Evolutionary conservation across 1,140 invertebrate genomes (phyloP).

Genomic region (Diorhabda elongata): DNA sequence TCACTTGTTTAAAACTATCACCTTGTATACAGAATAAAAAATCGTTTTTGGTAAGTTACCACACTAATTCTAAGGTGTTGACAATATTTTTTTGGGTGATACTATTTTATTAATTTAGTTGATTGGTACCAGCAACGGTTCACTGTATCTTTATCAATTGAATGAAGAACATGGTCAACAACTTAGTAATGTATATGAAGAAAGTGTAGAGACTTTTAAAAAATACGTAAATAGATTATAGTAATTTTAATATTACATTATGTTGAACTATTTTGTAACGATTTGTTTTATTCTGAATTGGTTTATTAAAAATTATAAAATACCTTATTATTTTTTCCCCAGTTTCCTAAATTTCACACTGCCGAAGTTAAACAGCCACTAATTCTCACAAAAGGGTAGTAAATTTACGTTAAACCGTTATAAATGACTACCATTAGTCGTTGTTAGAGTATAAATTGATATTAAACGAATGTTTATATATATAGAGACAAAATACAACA

Average conservation of each 20-base stretch:
- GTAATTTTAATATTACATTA: background rate
- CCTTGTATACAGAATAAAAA: constrained; percentile 22
- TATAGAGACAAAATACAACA: too few species aligned
- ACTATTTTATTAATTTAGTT: constrained; percentile 29
- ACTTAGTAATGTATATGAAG: constrained; percentile 26
- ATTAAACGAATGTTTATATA: too few species aligned
- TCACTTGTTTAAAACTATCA: constrained; percentile 37
- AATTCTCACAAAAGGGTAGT: too few species aligned
- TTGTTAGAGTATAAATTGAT: too few species aligned
- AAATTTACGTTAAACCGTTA: too few species aligned
- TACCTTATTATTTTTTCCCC: too few species aligned
- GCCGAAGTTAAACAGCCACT: too few species aligned
- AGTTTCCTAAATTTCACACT: too few species aligned
- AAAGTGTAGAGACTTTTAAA: constrained; percentile 38
- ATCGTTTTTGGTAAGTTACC: constrained; percentile 40
- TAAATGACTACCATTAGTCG: too few species aligned
- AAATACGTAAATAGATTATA: constrained; percentile 43
- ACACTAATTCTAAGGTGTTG: background rate
- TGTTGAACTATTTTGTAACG: background rate
- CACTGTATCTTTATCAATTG: constrained; percentile 35
- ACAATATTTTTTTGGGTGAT: constrained; percentile 9
- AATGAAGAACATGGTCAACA: constrained; percentile 36
- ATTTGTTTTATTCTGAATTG: background rate
- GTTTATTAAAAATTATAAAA: too few species aligned
- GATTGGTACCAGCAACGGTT: constrained; percentile 31